Conservation (phyloP, 2,888 invertebrate genomes). For the Melangyna quadrimaculata region DNA sequence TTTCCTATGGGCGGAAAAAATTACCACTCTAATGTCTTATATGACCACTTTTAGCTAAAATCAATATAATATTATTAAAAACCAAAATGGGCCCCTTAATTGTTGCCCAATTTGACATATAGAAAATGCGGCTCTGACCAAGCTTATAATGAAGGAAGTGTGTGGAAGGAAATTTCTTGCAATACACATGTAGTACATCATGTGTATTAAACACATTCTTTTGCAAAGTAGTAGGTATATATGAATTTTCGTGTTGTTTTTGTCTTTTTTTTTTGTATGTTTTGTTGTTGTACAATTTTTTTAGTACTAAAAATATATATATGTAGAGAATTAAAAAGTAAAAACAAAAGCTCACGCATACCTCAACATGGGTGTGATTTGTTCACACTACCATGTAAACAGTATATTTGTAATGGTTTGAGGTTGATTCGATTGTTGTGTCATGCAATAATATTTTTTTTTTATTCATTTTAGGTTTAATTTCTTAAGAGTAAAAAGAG, state of each 20-base stretch:
- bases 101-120: neutral
- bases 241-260: conserved; percentile 10
- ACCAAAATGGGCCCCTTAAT: neutral
- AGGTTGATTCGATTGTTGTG: conserved; percentile 53
- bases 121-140: neutral
- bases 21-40: no score
- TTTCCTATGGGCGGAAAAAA: no score
- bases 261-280: conserved; percentile 12
- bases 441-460: conserved; percentile 15
- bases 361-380: conserved; percentile 57
- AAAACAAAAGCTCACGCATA: conserved; percentile 70
- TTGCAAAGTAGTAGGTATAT: conserved; percentile 1
- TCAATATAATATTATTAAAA: no score
- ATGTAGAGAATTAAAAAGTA: conserved; percentile 43
- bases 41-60: no score
- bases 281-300: conserved; percentile 6
- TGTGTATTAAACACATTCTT: conserved; percentile 30
- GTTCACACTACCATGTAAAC: conserved; percentile 61
- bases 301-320: conserved; percentile 29
- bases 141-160: neutral
- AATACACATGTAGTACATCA: conserved; percentile 22
- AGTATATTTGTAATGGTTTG: conserved; percentile 48
- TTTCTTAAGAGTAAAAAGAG: conserved; percentile 13
- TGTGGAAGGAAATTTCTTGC: conserved; percentile 25
- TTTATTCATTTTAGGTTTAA: no score